These are phyloP conservation scores for Mormyrops attenuatus DNA, from an alignment of 2,797 vertebrate species.

Conservation along the genomic window DNA sequence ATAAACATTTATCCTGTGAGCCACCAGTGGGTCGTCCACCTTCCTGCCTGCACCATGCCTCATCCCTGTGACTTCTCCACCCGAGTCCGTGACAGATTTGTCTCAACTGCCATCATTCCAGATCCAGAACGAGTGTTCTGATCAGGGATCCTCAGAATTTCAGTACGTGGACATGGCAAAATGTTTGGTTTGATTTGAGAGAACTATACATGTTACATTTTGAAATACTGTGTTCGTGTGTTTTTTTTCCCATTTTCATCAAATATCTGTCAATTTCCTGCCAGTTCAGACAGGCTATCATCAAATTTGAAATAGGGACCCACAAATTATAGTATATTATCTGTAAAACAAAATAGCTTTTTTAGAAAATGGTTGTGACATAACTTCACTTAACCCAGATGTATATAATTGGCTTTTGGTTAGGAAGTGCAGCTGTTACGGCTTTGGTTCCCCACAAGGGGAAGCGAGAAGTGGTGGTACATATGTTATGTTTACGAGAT, in stretches of 20 bases:
- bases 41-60: too few relatives aligned
- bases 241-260: too few relatives aligned
- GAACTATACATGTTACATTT: too few relatives aligned
- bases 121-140: neutral
- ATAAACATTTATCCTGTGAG: too few relatives aligned
- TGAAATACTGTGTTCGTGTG: neutral
- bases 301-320: neutral
- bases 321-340: neutral
- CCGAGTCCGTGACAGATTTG: too few relatives aligned
- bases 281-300: neutral
- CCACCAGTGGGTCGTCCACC: too few relatives aligned
- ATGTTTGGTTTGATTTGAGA: too few relatives aligned
- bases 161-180: neutral
- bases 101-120: too few relatives aligned
- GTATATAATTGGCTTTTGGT: neutral
- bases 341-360: neutral
- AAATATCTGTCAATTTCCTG: too few relatives aligned
- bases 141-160: neutral
- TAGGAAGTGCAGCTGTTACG: neutral
- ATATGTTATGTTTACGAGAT: neutral
- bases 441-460: neutral
- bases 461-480: neutral
- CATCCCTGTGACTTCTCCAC: too few relatives aligned
- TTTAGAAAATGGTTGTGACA: neutral
- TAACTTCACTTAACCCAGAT: neutral